Base-by-base conservation (phyloP, 2,888 invertebrate genomes). In the Sphaeridia pumilis region DNA sequence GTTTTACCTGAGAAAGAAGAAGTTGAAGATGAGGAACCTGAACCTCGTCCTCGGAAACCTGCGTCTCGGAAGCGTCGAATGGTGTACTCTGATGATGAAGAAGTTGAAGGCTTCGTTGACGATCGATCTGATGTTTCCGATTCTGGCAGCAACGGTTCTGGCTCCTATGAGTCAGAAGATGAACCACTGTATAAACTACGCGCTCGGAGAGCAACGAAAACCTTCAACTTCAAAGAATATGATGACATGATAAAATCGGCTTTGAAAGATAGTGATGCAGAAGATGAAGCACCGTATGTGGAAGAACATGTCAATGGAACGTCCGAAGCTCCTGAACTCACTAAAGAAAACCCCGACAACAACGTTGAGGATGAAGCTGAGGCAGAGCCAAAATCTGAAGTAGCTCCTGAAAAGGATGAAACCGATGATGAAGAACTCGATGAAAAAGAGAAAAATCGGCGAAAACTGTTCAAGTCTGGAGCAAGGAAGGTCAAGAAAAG, bases 181-280 rank as follows among this genome's bases (percentile, higher is more conserved):
- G 83, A 82, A 63, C 87, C 85, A 12, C 84, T 87, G 65, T 89
- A 89, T 72, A 83, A 90, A 55, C 73, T 90, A 64, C 77, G 93
- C 20, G 83, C 87, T 66, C 78, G 92, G 20, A 75, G 82, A 0
- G 82, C 83, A 67, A 80, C 86, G 42, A 84, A 84, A 61, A 66
- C 69, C 22, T 83, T 88, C 52, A 87, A 84, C 69, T 84, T 92
- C 65, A 86, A 87, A 69, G 94, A 95, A 70, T 97, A 87, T 73
- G 97, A 97, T 69, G 86, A 93, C 27, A 79, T 95, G 70, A 95
- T 97, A 65, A 87, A 89, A 69, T 88, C 87, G 36, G 95, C 95
- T 10, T 83, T 89, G 61, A 81, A 82, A 21, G 72, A 72, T 21
- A 68, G 64, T 34, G 73, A 73, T 71, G 63, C 71, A 68, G 67